These are phyloP conservation scores for Hololepta plana DNA, from an alignment of 2,888 invertebrate genomes.

Conservation along the genomic window DNA sequence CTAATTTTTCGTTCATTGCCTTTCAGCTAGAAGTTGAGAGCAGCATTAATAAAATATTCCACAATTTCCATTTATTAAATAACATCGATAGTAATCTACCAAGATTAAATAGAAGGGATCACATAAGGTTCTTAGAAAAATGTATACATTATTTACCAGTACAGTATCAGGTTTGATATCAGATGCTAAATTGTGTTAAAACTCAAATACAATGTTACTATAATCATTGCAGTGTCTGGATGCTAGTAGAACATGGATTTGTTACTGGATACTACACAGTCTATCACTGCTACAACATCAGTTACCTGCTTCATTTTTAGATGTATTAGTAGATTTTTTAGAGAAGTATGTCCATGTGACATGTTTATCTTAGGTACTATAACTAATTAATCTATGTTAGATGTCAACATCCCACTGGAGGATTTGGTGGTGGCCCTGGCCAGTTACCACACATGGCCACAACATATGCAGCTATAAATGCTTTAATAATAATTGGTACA, in stretches of 20 bases:
- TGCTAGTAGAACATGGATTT: conserved; percentile 90
- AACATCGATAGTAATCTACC: conserved; percentile 37
- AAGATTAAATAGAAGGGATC: conserved; percentile 39
- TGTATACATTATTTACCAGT: conserved; percentile 48
- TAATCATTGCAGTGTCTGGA: conserved; percentile 56
- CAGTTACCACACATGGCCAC: conserved; percentile 89
- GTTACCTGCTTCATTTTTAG: conserved; percentile 35
- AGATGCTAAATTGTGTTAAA: conserved; percentile 7
- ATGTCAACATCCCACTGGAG: conserved; percentile 67
- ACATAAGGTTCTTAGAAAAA: conserved; percentile 45
- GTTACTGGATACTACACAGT: conserved; percentile 93
- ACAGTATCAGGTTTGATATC: conserved; percentile 43
- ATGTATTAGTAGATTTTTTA: conserved; percentile 39
- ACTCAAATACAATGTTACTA: conserved; percentile 11
- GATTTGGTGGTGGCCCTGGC: conserved; percentile 88
- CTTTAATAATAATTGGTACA: conserved; percentile 71
- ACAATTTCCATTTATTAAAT: not conserved
- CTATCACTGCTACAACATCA: conserved; percentile 56
- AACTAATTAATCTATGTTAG: conserved; percentile 16
- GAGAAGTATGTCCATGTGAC: conserved; percentile 31
- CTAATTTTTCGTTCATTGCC: not conserved
- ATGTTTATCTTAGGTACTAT: conserved; percentile 1
- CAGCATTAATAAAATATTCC: not conserved
- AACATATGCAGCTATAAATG: conserved; percentile 93
- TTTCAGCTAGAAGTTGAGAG: conserved; percentile 1